phyloP scores from a whole-genome alignment of 1,140 invertebrate species.

The Nixonia krombeini region DNA sequence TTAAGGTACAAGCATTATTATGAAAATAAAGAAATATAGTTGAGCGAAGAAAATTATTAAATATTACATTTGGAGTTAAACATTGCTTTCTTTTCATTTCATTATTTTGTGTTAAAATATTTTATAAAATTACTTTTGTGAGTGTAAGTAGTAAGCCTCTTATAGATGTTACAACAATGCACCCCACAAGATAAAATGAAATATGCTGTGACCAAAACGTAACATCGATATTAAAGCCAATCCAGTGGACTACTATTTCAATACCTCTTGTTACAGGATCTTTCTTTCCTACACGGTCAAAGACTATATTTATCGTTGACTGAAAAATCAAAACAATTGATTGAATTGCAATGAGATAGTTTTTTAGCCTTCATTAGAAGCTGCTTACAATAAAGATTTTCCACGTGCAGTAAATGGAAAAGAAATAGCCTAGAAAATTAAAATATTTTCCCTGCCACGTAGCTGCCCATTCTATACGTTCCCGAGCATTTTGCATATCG shows the following conservation, averaged over 20 bases:
- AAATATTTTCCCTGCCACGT: slow-evolving; percentile 99
- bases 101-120: slow-evolving; percentile 7
- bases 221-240: slow-evolving; percentile 97
- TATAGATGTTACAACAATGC: slow-evolving; percentile 98
- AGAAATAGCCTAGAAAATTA: slow-evolving; percentile 98
- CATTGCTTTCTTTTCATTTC: no score
- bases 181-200: slow-evolving; percentile 96
- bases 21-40: neutral
- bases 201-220: slow-evolving; percentile 99
- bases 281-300: slow-evolving; percentile 98
- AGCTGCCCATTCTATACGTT: slow-evolving; percentile 94
- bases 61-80: no score
- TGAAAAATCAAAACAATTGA: slow-evolving; percentile 68
- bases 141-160: slow-evolving; percentile 95
- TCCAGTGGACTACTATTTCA: slow-evolving; percentile 97
- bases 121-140: slow-evolving; percentile 90
- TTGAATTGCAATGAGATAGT: slow-evolving; percentile 13
- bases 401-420: slow-evolving; percentile 98
- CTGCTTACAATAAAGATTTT: slow-evolving; percentile 97
- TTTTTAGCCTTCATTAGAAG: slow-evolving; percentile 15
- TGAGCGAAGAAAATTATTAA: neutral
- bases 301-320: slow-evolving; percentile 98
- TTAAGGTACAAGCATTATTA: slow-evolving; percentile 10
- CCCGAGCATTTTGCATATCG: slow-evolving; percentile 93
- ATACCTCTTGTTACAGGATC: slow-evolving; percentile 98